A percentile compares a stretch with the other conserved stretches of the same genome.
Evolutionary conservation across 2,113 vertebrate genomes (phyloP).

Genomic region (Neodon shergylaensis): DNA sequence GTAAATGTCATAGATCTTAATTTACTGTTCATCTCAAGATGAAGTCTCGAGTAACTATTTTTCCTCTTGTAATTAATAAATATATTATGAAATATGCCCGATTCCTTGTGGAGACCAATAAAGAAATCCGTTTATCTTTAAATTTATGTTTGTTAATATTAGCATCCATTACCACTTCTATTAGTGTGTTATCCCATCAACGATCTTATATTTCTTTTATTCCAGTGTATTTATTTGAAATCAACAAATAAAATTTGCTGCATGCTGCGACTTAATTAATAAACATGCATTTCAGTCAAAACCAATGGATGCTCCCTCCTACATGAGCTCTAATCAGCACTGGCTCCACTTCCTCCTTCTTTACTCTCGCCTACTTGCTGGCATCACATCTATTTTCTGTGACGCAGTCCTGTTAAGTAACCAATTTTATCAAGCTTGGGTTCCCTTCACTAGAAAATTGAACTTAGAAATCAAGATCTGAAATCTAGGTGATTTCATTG

Average conservation of each 20-base stretch:
- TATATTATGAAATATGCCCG: neutral
- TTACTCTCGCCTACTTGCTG: neutral
- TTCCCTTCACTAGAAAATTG: neutral
- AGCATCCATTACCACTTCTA: neutral
- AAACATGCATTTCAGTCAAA: neutral
- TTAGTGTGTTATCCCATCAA: neutral
- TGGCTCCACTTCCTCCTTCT: neutral
- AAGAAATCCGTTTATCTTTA: neutral
- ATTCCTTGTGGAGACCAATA: neutral
- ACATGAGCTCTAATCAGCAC: neutral
- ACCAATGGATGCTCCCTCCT: neutral
- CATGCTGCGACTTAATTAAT: neutral
- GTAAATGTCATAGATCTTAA: neutral
- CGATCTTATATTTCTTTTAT: neutral
- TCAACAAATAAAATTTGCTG: neutral
- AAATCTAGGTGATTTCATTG: neutral
- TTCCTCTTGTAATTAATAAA: neutral
- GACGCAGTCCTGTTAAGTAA: neutral
- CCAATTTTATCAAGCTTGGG: neutral
- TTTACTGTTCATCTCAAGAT: neutral
- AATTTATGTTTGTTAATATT: neutral
- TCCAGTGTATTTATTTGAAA: neutral
- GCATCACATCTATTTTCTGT: neutral
- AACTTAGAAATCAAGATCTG: slow-evolving; percentile 11
- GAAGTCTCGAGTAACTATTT: neutral